A percentile compares a stretch with the other conserved stretches of the same genome.
phyloP scores from a whole-genome alignment of 2,888 invertebrate species.

The Ditylenchus weischeri region DNA sequence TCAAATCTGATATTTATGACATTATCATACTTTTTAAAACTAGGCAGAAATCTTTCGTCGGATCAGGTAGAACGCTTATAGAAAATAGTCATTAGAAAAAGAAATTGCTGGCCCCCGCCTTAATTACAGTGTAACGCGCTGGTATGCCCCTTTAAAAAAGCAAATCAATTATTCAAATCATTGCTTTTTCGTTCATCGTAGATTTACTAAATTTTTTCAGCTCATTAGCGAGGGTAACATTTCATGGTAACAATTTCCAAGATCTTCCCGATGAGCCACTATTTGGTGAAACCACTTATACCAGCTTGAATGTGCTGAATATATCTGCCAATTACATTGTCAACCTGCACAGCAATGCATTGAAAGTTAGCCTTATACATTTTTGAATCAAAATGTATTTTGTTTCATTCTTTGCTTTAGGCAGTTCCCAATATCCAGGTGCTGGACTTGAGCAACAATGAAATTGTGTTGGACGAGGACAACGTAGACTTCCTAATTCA shows the following conservation, averaged over 20 bases:
- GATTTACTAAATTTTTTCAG: conserved; percentile 9
- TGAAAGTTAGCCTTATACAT: conserved; percentile 19
- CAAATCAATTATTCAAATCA: too few relatives aligned
- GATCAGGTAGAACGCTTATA: too few relatives aligned
- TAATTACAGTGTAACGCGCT: too few relatives aligned
- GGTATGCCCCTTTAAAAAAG: too few relatives aligned
- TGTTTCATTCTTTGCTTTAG: too few relatives aligned
- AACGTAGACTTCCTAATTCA: conserved; percentile 53
- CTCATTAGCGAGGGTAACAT: conserved; percentile 47
- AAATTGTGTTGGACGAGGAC: conserved; percentile 49
- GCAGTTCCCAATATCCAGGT: conserved; percentile 49
- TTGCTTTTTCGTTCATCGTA: too few relatives aligned
- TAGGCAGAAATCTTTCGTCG: too few relatives aligned
- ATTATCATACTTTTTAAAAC: too few relatives aligned
- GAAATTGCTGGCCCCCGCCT: too few relatives aligned
- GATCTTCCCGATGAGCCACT: conserved; percentile 52
- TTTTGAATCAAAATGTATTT: too few relatives aligned
- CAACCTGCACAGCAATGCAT: conserved; percentile 50
- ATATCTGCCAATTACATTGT: conserved; percentile 58
- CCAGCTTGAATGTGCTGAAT: conserved; percentile 47
- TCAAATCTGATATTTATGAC: too few relatives aligned
- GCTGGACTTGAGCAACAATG: conserved; percentile 52
- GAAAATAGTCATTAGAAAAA: too few relatives aligned
- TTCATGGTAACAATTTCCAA: conserved; percentile 59
- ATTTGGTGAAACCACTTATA: conserved; percentile 46